Evolutionary conservation across 1,140 invertebrate species (phyloP).

Genomic region (Eciton burchellii): DNA sequence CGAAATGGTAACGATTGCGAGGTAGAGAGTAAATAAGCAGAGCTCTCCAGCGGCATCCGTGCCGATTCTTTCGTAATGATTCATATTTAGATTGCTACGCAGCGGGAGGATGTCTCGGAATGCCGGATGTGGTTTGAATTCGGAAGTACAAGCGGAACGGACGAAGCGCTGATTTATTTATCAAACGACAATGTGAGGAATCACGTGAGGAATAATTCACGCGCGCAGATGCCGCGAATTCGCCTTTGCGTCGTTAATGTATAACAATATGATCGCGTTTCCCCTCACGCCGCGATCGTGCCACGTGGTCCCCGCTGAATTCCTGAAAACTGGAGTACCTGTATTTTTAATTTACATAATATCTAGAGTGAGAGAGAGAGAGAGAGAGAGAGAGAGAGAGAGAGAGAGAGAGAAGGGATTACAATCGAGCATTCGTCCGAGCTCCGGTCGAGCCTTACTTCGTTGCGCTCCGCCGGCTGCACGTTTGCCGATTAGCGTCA

Average conservation of each 20-base stretch:
- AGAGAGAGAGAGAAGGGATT: too few relatives aligned
- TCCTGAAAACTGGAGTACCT: background rate
- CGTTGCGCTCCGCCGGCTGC: background rate
- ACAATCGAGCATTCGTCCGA: background rate
- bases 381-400: background rate
- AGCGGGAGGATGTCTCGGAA: too few relatives aligned
- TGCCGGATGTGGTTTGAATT: background rate
- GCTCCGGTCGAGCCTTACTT: background rate
- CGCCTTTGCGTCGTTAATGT: too few relatives aligned
- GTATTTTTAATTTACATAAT: background rate
- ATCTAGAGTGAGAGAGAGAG: background rate
- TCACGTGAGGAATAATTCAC: background rate
- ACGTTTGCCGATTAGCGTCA: constrained; percentile 21
- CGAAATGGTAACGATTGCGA: too few relatives aligned
- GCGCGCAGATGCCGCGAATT: too few relatives aligned
- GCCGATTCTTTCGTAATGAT: too few relatives aligned
- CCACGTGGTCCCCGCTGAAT: background rate
- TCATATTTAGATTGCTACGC: too few relatives aligned
- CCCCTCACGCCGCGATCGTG: background rate
- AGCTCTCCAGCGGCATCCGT: too few relatives aligned
- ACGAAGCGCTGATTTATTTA: background rate
- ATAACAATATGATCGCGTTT: background rate
- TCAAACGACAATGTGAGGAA: background rate
- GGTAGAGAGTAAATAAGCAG: too few relatives aligned
- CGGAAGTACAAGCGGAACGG: background rate